Evolutionary conservation across 2,797 vertebrate genomes (phyloP).

Genomic region (Pseudopleuronectes americanus): DNA sequence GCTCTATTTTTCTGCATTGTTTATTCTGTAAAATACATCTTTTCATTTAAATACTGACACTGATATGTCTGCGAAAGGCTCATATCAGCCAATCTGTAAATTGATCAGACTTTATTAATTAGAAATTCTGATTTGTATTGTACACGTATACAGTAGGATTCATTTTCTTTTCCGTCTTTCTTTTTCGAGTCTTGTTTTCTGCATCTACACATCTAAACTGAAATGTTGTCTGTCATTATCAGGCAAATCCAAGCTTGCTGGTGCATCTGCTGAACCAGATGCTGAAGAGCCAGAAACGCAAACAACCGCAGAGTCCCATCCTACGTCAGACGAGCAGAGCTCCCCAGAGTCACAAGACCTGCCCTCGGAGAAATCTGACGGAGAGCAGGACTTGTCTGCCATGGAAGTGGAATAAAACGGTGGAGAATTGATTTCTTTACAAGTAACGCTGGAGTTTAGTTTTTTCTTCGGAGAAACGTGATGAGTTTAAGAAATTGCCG

Average conservation of each 20-base stretch:
- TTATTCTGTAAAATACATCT: no score
- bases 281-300: conserved; percentile 51
- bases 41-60: no score
- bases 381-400: conserved; percentile 86
- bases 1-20: not conserved
- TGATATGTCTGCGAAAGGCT: no score
- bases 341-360: conserved; percentile 64
- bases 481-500: conserved; percentile 42
- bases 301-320: conserved; percentile 49
- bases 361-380: conserved; percentile 75
- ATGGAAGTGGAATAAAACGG: conserved; percentile 89
- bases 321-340: conserved; percentile 61
- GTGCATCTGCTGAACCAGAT: conserved; percentile 53
- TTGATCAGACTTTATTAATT: no score
- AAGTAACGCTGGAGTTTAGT: conserved; percentile 25
- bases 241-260: conserved; percentile 58
- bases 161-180: not conserved
- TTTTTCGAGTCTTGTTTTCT: not conserved
- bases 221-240: conserved; percentile 31
- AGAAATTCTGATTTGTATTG: no score
- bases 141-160: not conserved
- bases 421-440: conserved; percentile 16
- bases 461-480: conserved; percentile 37
- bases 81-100: no score
- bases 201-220: conserved; percentile 14